Base-by-base conservation (phyloP, 2,888 invertebrate genomes). In the Chrysodeixis includens region DNA sequence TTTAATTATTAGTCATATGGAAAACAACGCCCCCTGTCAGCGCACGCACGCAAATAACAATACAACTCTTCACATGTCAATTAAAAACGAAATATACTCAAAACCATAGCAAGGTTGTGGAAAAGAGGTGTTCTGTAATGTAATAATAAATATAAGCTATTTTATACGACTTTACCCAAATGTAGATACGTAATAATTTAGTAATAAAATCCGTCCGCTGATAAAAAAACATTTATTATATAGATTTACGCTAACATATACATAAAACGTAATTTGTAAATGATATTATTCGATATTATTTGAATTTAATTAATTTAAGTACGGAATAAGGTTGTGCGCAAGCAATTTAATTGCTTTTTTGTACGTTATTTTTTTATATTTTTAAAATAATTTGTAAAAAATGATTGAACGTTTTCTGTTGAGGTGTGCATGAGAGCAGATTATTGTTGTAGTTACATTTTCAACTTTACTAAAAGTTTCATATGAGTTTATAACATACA, bases 291-390 rank as follows among this genome's bases (percentile, higher is more conserved):
- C 46, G 68, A 78, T 72, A 62, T 66, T 68, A 66, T 70, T 73
- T 76, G 66, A 79, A 72, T 74, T 62, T 74, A 56, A 65, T 71
- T 63, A 62, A 20, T 62, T 56, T 78, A 72, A 88, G 81, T 88
- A 88, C 84, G 61, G 46, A 78, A 81, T 87, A 85, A 86, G 93
- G 92, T 94, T 93, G 93, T 93, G 92, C 82, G 76, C 76, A 83
- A 83, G 93, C 92, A 93, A 93, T 93, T 82, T 84, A 85, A 94
- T 93, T 93, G 93, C 93, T 90, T 85, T 83, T 81, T 83, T 84
- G 79, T 78, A 80, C 76, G 73, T 71, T 78, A 79, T 71, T 72
- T 64, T 71, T 51, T n/a, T 64, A 63, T 72, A 68, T 66, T 44
- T 58, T 71, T 68, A 40, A 22, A 59, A 62, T 71, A 70, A 75